phyloP scores from a whole-genome alignment of 2,888 invertebrate genomes.

The Clistopyga incitator region DNA sequence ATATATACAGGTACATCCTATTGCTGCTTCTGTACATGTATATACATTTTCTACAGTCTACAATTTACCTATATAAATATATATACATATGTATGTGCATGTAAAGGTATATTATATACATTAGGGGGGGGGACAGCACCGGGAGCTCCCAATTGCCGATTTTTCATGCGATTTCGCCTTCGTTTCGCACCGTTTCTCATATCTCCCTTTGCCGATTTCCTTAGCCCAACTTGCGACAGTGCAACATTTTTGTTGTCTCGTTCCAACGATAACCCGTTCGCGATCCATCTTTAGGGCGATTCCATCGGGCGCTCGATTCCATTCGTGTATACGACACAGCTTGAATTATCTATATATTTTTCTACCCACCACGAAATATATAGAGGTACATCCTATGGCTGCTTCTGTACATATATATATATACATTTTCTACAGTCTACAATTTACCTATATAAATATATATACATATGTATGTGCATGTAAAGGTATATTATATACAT shows the following conservation, averaged over 20 bases:
- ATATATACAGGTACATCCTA: conserved; percentile 7
- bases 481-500: background rate
- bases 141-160: conserved; percentile 40
- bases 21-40: background rate
- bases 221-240: background rate
- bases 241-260: background rate
- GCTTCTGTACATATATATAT: background rate
- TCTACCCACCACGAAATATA: conserved; percentile 4
- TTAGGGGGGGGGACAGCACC: conserved; percentile 24
- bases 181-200: conserved; percentile 5
- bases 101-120: background rate
- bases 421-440: conserved; percentile 13
- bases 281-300: conserved; percentile 34
- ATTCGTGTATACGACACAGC: conserved; percentile 17
- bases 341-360: conserved; percentile 1
- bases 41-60: conserved; percentile 14
- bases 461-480: conserved; percentile 4
- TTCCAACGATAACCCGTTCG: conserved; percentile 22
- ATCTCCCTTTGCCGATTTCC: background rate
- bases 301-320: conserved; percentile 23
- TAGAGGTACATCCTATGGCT: background rate
- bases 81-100: conserved; percentile 6
- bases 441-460: background rate
- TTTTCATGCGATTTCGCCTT: conserved; percentile 27
- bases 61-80: background rate